Conservation (phyloP, 1,140 invertebrate genomes). For the Portunus trituberculatus region DNA sequence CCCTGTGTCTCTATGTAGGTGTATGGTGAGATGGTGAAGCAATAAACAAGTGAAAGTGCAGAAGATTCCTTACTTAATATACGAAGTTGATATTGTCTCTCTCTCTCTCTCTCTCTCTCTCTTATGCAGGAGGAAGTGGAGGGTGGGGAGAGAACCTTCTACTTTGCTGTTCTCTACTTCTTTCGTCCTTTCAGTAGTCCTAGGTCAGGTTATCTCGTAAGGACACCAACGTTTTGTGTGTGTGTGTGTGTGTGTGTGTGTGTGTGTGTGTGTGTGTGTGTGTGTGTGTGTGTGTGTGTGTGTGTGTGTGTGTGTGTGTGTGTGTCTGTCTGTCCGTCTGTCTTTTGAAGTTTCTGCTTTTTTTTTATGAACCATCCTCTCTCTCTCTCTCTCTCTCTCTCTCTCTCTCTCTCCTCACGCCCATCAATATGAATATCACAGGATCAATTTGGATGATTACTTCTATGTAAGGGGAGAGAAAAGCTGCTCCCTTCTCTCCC, state of each 20-base stretch:
- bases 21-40: too few species aligned
- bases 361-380: not conserved
- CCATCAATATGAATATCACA: constrained; percentile 67
- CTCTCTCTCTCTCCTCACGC: not conserved
- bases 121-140: too few species aligned
- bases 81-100: too few species aligned
- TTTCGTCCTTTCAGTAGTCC: too few species aligned
- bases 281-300: constrained; percentile 10
- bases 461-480: not conserved
- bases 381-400: not conserved
- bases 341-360: not conserved
- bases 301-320: constrained; percentile 29
- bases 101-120: too few species aligned
- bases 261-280: constrained; percentile 10
- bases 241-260: constrained; percentile 10
- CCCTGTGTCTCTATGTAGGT: too few species aligned
- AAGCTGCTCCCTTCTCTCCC: not conserved
- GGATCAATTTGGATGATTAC: constrained; percentile 70
- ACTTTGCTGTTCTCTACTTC: too few species aligned
- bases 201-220: too few species aligned
- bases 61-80: too few species aligned
- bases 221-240: too few species aligned
- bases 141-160: too few species aligned
- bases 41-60: too few species aligned
- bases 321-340: not conserved